Conservation (phyloP, 2,113 vertebrate species). For the Semnornis frantzii region DNA sequence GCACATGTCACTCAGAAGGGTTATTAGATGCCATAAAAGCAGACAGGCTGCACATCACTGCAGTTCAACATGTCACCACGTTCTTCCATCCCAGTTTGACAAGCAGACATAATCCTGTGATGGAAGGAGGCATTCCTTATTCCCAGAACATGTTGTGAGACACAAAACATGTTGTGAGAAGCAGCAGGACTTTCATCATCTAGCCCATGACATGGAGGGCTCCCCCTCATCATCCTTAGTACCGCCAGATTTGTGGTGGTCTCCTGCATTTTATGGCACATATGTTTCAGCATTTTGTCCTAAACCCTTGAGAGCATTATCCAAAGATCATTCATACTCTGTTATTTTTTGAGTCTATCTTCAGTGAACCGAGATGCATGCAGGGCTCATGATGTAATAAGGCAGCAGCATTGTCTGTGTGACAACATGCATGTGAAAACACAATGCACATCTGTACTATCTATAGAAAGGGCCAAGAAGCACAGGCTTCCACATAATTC, state of each 20-base stretch:
- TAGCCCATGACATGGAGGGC: too few species aligned
- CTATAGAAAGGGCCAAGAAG: not conserved
- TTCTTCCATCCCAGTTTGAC: too few species aligned
- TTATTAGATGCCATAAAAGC: too few species aligned
- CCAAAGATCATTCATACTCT: not conserved
- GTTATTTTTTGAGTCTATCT: not conserved
- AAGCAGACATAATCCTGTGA: too few species aligned
- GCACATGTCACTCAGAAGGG: too few species aligned
- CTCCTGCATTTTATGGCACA: not conserved
- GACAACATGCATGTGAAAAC: not conserved
- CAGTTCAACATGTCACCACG: too few species aligned
- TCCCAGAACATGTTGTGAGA: too few species aligned
- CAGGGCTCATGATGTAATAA: not conserved
- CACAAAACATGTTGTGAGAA: too few species aligned
- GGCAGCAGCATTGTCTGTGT: too few species aligned
- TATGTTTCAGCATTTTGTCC: not conserved
- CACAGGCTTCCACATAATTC: not conserved
- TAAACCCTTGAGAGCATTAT: not conserved
- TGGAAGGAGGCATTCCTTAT: too few species aligned
- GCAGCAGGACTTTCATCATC: too few species aligned
- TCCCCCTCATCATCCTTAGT: not conserved
- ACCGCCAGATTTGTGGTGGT: not conserved
- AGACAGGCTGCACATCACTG: too few species aligned
- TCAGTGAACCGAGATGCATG: not conserved
- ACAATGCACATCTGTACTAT: not conserved